Conservation (phyloP, 2,888 invertebrate genomes). For the Tenthredo mesomela region DNA sequence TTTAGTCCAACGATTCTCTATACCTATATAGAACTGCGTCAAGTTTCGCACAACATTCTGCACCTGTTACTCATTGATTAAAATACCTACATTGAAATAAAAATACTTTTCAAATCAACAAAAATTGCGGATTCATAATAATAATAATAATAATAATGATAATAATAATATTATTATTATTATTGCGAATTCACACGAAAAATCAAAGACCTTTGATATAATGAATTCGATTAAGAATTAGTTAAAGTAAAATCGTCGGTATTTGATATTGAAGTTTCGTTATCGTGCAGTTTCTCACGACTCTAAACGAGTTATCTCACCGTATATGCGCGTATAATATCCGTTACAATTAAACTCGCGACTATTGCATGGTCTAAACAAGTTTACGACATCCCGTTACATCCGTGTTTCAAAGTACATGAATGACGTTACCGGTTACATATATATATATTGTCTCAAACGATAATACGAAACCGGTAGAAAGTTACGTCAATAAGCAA, state of each 20-base stretch:
- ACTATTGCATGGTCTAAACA: conserved; percentile 24
- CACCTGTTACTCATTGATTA: conserved; percentile 12
- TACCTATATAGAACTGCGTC: not conserved
- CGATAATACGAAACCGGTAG: conserved; percentile 7
- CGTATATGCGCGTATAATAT: not conserved
- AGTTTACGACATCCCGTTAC: conserved; percentile 47
- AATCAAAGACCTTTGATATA: not conserved
- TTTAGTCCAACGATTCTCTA: not conserved
- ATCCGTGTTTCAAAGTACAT: conserved; percentile 11
- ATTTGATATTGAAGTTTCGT: not conserved
- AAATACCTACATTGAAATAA: not conserved
- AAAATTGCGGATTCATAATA: not conserved
- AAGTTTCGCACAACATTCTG: conserved; percentile 7
- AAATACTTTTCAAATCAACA: not conserved
- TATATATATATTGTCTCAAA: conserved; percentile 20
- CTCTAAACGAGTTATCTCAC: not conserved
- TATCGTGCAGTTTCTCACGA: conserved; percentile 2
- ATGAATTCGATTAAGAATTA: not conserved
- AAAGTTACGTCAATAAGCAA: not conserved
- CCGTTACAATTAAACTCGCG: not conserved
- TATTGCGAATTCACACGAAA: not conserved
- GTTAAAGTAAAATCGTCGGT: not conserved
- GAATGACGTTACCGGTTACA: conserved; percentile 15
- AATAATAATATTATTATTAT: not conserved
- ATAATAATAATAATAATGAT: not conserved